Evolutionary conservation across 2,113 vertebrate genomes (phyloP).

Genomic region (Myotis brandtii): DNA sequence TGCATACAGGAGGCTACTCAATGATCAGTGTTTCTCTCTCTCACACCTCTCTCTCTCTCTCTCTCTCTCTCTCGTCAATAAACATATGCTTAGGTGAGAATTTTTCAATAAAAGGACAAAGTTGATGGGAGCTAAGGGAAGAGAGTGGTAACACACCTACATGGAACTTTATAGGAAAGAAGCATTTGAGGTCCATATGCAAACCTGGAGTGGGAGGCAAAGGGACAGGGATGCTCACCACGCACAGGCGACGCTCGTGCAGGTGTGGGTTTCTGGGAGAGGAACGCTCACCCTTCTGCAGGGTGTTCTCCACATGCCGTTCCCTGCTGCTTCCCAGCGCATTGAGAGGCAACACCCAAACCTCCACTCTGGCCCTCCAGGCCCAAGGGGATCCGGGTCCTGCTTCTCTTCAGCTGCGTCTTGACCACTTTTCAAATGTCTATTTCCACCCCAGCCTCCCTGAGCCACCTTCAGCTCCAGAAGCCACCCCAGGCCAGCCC

Average conservation of each 20-base stretch:
- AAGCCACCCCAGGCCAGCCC: not conserved
- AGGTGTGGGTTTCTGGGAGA: not conserved
- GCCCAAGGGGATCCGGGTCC: not conserved
- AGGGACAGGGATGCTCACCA: not conserved
- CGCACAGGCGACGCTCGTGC: rapidly evolving
- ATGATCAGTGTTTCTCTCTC: not conserved
- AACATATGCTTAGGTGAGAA: too few species aligned
- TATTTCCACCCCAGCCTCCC: not conserved
- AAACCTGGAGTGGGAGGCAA: rapidly evolving
- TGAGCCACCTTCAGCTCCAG: not conserved
- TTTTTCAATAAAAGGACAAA: not conserved
- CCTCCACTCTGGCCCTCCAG: too few species aligned
- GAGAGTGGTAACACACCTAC: not conserved
- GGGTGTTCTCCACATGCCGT: rapidly evolving
- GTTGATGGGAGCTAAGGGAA: not conserved
- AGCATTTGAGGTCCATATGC: not conserved
- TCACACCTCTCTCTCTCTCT: too few species aligned
- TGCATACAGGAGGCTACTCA: too few species aligned
- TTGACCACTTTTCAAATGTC: not conserved
- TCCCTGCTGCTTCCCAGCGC: not conserved
- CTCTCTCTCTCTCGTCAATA: too few species aligned
- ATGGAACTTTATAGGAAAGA: not conserved
- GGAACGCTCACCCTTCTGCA: too few species aligned
- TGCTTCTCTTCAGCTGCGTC: not conserved
- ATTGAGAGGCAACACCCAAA: not conserved